Percentiles rank a stretch among this genome's conserved stretches.
Conservation (phyloP, 2,888 invertebrate species). For the Agrilus mali region DNA sequence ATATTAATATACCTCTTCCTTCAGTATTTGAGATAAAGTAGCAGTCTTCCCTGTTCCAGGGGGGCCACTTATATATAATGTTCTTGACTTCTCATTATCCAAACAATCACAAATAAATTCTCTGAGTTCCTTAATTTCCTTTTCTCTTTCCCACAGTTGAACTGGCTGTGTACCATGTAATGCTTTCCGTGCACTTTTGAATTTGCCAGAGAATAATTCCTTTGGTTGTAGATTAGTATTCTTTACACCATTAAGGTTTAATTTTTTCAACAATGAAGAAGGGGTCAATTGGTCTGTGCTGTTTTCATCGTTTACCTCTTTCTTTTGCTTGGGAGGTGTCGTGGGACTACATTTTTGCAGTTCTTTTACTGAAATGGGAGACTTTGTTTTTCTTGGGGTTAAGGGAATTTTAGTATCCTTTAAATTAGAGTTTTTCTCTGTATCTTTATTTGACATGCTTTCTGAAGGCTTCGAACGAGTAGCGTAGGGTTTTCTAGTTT, state of each 20-base stretch:
- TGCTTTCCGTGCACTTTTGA: conserved; percentile 29
- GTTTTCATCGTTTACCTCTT: conserved; percentile 13
- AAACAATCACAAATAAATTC: conserved; percentile 57
- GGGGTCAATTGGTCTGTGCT: conserved; percentile 18
- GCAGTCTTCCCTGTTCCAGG: conserved; percentile 98
- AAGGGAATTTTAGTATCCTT: too few relatives aligned
- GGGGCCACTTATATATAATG: conserved; percentile 89
- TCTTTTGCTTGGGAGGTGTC: conserved; percentile 30
- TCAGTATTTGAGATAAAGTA: conserved; percentile 61
- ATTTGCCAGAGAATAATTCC: conserved; percentile 16
- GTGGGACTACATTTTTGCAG: conserved; percentile 7
- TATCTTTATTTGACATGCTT: too few relatives aligned
- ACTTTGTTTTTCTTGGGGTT: too few relatives aligned
- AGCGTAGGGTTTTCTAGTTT: too few relatives aligned
- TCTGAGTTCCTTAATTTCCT: conserved; percentile 56
- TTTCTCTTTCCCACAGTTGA: conserved; percentile 62
- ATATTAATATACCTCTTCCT: conserved; percentile 42
- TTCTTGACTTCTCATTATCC: conserved; percentile 53
- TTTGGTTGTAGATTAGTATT: conserved; percentile 11
- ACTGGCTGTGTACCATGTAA: conserved; percentile 28
- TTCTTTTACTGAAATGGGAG: too few relatives aligned
- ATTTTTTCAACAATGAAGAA: conserved; percentile 20
- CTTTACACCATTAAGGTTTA: conserved; percentile 19
- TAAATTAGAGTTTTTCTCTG: too few relatives aligned
- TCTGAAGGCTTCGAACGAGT: too few relatives aligned